Conservation (phyloP, 1,140 invertebrate genomes). For the Lepidurus apus region DNA sequence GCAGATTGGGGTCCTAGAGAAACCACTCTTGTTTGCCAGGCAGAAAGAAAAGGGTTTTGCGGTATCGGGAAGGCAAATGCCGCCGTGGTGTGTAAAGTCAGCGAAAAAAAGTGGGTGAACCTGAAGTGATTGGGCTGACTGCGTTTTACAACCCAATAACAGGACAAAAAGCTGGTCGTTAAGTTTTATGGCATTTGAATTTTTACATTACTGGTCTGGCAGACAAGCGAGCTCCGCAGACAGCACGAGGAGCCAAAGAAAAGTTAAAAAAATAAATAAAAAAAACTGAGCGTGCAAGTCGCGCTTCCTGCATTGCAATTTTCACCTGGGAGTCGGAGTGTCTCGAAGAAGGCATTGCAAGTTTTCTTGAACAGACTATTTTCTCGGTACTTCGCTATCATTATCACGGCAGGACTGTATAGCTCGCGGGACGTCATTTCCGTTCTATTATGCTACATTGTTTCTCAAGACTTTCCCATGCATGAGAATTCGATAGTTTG, state of each 20-base stretch:
- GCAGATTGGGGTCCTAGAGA: no score
- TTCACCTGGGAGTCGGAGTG: not conserved
- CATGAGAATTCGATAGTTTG: slow-evolving; percentile 8
- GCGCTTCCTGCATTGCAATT: slow-evolving; percentile 19
- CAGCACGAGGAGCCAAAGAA: not conserved
- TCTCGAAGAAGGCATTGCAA: not conserved
- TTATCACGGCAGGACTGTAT: slow-evolving; percentile 2
- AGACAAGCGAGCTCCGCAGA: not conserved
- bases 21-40: not conserved
- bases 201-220: not conserved
- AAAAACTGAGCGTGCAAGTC: not conserved
- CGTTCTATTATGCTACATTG: slow-evolving; percentile 17
- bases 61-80: not conserved
- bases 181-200: slow-evolving; percentile 13
- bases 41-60: not conserved
- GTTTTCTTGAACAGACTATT: not conserved
- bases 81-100: not conserved
- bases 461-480: not conserved
- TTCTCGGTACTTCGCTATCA: slow-evolving; percentile 19
- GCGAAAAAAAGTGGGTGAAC: slow-evolving; percentile 5
- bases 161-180: slow-evolving; percentile 19
- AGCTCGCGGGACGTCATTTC: not conserved
- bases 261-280: not conserved
- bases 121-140: slow-evolving; percentile 12
- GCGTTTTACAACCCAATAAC: slow-evolving; percentile 21